phyloP scores from a whole-genome alignment of 2,888 invertebrate genomes.

The Ornithoptera priamus region DNA sequence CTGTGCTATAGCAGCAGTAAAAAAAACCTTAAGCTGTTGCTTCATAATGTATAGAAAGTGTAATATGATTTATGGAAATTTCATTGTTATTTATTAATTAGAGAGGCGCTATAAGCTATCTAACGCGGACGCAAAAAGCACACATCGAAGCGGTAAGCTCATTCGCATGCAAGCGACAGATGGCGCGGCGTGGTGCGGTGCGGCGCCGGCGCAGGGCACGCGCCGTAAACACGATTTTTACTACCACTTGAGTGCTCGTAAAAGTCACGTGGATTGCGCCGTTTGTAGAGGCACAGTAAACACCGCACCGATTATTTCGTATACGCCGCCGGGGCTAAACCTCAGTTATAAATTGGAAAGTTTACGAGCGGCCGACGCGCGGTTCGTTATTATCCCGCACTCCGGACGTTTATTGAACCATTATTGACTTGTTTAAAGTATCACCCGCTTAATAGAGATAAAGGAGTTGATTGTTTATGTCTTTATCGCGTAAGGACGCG shows the following conservation, averaged over 20 bases:
- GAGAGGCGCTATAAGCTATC: conserved; percentile 22
- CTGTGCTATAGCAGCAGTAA: too few relatives aligned
- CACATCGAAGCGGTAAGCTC: conserved; percentile 36
- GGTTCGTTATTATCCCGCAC: conserved; percentile 78
- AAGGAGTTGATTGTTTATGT: conserved; percentile 74
- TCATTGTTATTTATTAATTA: conserved; percentile 21
- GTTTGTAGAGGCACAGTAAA: conserved; percentile 77
- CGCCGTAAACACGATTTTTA: conserved; percentile 77
- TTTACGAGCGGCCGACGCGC: conserved; percentile 72
- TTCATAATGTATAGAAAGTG: too few relatives aligned
- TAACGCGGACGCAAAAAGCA: conserved; percentile 24
- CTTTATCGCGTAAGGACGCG: conserved; percentile 63
- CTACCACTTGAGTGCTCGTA: conserved; percentile 75
- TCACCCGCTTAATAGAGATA: conserved; percentile 77
- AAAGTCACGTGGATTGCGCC: conserved; percentile 77
- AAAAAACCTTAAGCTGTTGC: too few relatives aligned
- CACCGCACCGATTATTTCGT: conserved; percentile 77
- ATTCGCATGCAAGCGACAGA: conserved; percentile 63
- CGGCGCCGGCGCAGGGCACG: conserved; percentile 48
- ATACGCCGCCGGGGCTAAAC: conserved; percentile 77
- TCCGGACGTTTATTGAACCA: conserved; percentile 77
- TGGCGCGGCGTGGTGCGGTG: conserved; percentile 51
- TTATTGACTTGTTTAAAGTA: conserved; percentile 80
- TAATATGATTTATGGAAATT: conserved; percentile 12
- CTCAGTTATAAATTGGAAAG: conserved; percentile 75